These are phyloP conservation scores for Chorisops tibialis DNA, from an alignment of 2,888 invertebrate genomes.

Conservation along the genomic window DNA sequence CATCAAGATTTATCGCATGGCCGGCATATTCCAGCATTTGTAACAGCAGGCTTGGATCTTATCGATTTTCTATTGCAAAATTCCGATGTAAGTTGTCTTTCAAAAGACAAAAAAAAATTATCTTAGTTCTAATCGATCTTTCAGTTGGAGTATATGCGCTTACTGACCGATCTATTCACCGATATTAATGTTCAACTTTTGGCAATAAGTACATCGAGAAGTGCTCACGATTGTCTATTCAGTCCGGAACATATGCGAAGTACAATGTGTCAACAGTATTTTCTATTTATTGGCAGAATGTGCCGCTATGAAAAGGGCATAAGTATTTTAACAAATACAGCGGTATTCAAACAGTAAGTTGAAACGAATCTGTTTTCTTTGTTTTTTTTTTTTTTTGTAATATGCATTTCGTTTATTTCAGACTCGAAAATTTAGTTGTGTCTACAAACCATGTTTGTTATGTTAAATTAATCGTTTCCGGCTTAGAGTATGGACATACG, in stretches of 20 bases:
- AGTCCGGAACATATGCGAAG: constrained; percentile 84
- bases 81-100: constrained; percentile 39
- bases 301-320: constrained; percentile 68
- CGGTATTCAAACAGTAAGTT: constrained; percentile 70
- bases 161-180: constrained; percentile 73
- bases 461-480: constrained; percentile 88
- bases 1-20: constrained; percentile 67
- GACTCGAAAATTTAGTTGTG: constrained; percentile 59
- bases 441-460: constrained; percentile 87
- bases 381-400: no score
- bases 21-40: constrained; percentile 45
- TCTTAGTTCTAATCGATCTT: no score
- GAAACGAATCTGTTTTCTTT: no score
- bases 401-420: no score
- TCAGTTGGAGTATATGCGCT: constrained; percentile 65
- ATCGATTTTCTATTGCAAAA: constrained; percentile 49
- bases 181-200: constrained; percentile 75
- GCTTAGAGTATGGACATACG: constrained; percentile 80
- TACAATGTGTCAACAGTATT: constrained; percentile 92
- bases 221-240: constrained; percentile 82
- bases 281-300: constrained; percentile 86
- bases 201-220: constrained; percentile 67
- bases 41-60: constrained; percentile 48
- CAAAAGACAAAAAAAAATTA: background rate
- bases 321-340: constrained; percentile 68